Evolutionary conservation across 2,113 vertebrate species (phyloP).

Genomic region (Bos taurus): ARS-UCD2.0 NC_037354.1:13556001-13556500

Average conservation of each 20-base stretch:
- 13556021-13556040: background rate
- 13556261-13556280: background rate
- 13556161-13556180: background rate
- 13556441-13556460: background rate
- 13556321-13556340: background rate
- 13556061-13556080: background rate
- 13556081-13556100: background rate
- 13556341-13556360: background rate
- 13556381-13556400: background rate
- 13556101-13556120: background rate
- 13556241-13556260: background rate
- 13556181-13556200: background rate
- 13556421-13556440: background rate
- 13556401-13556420: background rate
- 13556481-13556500: background rate
- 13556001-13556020: rapidly evolving
- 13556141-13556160: background rate
- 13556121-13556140: background rate
- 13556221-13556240: background rate
- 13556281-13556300: background rate
- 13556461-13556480: background rate
- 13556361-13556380: background rate
- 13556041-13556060: background rate
- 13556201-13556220: background rate
- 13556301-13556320: background rate